Evolutionary conservation across 2,797 vertebrate species (phyloP).

Genomic region (Sebastes iracundus): DNA sequence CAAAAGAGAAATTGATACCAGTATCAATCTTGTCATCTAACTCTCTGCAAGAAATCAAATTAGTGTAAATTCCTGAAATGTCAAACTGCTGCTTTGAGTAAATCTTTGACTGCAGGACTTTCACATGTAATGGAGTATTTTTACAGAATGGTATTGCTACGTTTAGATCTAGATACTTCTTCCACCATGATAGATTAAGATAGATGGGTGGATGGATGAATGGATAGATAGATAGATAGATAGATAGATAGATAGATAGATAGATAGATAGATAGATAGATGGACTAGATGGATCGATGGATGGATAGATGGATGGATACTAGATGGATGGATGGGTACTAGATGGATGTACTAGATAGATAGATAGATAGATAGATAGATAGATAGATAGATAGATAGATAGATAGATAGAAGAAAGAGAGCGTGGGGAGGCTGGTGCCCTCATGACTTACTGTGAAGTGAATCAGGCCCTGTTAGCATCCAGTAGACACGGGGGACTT

Average conservation of each 20-base stretch:
- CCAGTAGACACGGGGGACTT: slow-evolving; percentile 46
- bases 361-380: neutral
- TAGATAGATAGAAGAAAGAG: neutral
- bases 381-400: neutral
- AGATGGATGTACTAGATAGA: neutral
- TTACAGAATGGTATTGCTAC: no score
- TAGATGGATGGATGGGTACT: neutral
- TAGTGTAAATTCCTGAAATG: neutral
- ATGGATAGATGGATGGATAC: neutral
- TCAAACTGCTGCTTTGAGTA: neutral
- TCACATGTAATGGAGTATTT: no score
- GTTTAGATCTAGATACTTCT: no score
- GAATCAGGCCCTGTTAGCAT: slow-evolving; percentile 47
- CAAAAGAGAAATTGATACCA: neutral
- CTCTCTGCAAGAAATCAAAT: no score
- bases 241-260: neutral
- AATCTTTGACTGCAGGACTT: neutral
- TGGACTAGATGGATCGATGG: neutral
- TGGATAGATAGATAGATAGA: neutral
- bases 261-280: neutral
- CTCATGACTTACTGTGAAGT: slow-evolving; percentile 53
- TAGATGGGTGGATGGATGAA: no score
- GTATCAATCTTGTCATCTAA: neutral
- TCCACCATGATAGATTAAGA: no score
- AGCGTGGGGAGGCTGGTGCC: slow-evolving; percentile 15